phyloP scores from a whole-genome alignment of 2,888 invertebrate genomes.

The Ophioninae sp. region DNA sequence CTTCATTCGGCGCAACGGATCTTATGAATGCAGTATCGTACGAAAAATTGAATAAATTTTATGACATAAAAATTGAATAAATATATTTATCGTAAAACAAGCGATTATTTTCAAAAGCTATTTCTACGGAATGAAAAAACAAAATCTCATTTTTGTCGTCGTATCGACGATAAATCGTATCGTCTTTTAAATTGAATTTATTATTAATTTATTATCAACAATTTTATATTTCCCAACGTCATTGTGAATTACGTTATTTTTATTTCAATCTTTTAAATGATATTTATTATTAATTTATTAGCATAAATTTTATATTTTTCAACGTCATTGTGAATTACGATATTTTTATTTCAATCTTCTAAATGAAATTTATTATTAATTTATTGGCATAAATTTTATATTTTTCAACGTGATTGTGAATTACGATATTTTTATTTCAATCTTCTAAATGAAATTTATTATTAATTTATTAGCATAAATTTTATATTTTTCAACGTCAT shows the following conservation, averaged over 20 bases:
- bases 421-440: too few species aligned
- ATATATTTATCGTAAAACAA: neutral
- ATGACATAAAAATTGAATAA: neutral
- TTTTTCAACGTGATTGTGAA: neutral
- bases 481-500: neutral
- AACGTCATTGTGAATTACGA: neutral
- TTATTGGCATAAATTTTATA: neutral
- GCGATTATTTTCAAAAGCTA: neutral
- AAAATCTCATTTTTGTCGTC: too few species aligned
- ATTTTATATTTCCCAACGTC: neutral
- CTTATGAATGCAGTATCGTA: neutral
- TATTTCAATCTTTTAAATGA: neutral
- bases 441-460: neutral
- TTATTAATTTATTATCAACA: neutral
- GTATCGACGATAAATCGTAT: too few species aligned
- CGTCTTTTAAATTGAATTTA: neutral
- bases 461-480: neutral
- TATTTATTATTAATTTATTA: neutral
- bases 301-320: neutral
- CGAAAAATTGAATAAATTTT: neutral
- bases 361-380: neutral
- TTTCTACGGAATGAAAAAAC: neutral
- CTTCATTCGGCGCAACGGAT: slow-evolving; percentile 31
- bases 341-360: neutral
- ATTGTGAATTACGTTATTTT: neutral